Conservation (phyloP, 2,888 invertebrate species). For the Amphipyra tragopoginis region DNA sequence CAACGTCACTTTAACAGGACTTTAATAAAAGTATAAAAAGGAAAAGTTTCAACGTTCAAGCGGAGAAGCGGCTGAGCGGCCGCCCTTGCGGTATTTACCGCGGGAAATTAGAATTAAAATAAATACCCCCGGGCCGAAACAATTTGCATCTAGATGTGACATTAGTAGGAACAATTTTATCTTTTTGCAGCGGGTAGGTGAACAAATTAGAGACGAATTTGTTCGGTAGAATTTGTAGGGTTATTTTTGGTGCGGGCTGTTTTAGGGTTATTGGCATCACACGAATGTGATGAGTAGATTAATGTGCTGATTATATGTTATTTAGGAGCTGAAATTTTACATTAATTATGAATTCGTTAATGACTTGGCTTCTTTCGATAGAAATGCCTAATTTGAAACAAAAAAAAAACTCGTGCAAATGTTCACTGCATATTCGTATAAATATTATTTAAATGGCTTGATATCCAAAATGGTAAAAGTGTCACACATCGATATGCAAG, state of each 20-base stretch:
- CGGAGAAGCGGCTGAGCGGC: conserved; percentile 62
- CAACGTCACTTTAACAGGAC: conserved; percentile 54
- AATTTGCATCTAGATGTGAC: conserved; percentile 90
- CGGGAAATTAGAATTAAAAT: conserved; percentile 85
- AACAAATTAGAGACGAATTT: conserved; percentile 63
- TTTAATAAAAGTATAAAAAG: conserved; percentile 61
- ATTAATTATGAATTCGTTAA: background rate
- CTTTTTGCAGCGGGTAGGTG: conserved; percentile 69
- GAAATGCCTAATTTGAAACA: background rate
- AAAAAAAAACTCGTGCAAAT: too few relatives aligned
- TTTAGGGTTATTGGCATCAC: conserved; percentile 49
- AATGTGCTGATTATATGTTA: conserved; percentile 32
- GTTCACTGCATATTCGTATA: too few relatives aligned
- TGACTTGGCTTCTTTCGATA: background rate
- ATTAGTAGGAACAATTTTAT: conserved; percentile 80
- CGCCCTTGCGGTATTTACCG: conserved; percentile 85
- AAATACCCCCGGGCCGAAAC: conserved; percentile 83
- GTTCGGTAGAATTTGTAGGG: conserved; percentile 53
- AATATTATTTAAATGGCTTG: too few relatives aligned
- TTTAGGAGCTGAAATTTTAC: background rate
- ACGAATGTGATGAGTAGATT: conserved; percentile 37
- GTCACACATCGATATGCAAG: too few relatives aligned
- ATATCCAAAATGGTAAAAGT: too few relatives aligned
- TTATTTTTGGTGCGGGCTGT: conserved; percentile 46
- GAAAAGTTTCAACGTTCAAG: conserved; percentile 56